Conservation (phyloP, 2,113 vertebrate species). For the Geococcyx californianus region DNA sequence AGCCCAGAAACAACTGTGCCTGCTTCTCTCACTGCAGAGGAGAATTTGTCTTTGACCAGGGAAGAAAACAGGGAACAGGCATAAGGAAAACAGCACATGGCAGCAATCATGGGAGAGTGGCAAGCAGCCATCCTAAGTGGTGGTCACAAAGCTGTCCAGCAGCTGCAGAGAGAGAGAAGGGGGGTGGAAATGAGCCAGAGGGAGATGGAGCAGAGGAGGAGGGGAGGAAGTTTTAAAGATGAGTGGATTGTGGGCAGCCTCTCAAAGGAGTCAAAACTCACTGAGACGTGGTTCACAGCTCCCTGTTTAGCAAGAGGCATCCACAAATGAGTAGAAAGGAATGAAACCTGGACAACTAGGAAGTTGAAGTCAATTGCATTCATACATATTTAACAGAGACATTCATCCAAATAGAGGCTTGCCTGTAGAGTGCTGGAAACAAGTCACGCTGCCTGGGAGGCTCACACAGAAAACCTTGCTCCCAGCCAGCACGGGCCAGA, state of each 20-base stretch:
- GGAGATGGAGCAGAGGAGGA: slow-evolving; percentile 14
- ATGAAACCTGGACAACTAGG: slow-evolving; percentile 1
- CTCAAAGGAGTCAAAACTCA: not conserved
- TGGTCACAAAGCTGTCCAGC: slow-evolving; percentile 63
- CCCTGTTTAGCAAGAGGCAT: not conserved
- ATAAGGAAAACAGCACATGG: slow-evolving; percentile 47
- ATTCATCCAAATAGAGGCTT: slow-evolving; percentile 6
- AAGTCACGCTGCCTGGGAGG: not conserved
- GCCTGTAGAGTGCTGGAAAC: not conserved
- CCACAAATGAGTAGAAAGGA: not conserved
- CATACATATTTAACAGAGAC: slow-evolving; percentile 40
- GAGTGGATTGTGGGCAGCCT: not conserved
- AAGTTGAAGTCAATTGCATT: not conserved
- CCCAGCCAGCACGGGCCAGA: not conserved
- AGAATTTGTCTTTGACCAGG: slow-evolving; percentile 1
- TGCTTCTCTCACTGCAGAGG: not conserved
- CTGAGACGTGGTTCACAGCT: fast-evolving
- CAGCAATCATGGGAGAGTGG: slow-evolving; percentile 56
- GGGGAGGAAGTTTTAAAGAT: not conserved
- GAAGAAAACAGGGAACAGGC: not conserved
- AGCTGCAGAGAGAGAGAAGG: not conserved
- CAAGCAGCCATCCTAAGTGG: slow-evolving; percentile 49
- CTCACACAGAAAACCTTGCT: not conserved
- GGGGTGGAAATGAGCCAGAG: not conserved
- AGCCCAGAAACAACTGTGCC: not conserved